Conservation (phyloP, 2,888 invertebrate genomes). For the Ophion obscuratus region DNA sequence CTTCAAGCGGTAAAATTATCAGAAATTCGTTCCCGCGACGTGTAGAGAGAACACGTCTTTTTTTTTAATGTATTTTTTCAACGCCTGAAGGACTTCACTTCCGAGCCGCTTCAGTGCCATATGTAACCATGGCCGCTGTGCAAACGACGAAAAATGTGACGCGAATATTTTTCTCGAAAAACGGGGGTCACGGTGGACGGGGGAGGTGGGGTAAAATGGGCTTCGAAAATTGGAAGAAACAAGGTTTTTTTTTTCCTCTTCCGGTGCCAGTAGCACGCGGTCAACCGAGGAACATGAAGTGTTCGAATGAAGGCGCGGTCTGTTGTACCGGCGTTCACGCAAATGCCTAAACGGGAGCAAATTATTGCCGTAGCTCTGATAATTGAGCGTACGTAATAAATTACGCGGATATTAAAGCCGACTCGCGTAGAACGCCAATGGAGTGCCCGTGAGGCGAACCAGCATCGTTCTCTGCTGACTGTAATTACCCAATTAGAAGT, state of each 20-base stretch:
- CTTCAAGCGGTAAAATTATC: no score
- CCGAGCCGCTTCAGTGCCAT: no score
- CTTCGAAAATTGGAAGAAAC: not conserved
- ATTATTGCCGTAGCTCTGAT: slow-evolving; percentile 76
- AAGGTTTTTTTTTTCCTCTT: not conserved
- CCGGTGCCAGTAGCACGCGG: not conserved
- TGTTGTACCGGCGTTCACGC: not conserved
- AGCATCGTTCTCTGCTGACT: slow-evolving; percentile 52
- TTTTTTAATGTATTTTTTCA: no score
- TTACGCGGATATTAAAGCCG: slow-evolving; percentile 68
- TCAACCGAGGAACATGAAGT: not conserved
- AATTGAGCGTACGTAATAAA: slow-evolving; percentile 77
- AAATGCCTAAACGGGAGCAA: slow-evolving; percentile 69
- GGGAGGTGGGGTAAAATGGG: not conserved
- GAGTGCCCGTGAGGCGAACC: slow-evolving; percentile 16
- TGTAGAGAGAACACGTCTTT: no score
- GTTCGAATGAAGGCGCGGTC: not conserved
- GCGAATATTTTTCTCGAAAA: not conserved
- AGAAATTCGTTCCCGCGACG: not conserved
- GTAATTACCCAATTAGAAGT: slow-evolving; percentile 71
- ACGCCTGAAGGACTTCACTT: no score
- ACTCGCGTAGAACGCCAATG: slow-evolving; percentile 9
- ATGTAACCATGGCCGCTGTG: not conserved
- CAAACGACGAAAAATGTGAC: not conserved
- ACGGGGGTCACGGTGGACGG: not conserved